Conservation (phyloP, 2,113 vertebrate genomes). For the Chlamydotis undulata region DNA sequence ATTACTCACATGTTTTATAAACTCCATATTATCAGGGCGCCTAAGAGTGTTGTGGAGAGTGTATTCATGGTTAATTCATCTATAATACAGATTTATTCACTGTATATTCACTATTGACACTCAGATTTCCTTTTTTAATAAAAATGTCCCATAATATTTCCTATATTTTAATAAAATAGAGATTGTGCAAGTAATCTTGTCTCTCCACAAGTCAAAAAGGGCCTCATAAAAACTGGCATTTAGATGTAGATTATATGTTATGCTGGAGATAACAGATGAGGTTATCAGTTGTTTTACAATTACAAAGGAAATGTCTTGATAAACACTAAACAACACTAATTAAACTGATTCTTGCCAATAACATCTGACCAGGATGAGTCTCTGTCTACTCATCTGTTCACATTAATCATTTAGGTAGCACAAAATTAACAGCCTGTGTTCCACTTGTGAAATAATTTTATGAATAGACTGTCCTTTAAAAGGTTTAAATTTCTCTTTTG, state of each 20-base stretch:
- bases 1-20: background rate
- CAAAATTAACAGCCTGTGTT: conserved; percentile 49
- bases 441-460: conserved; percentile 56
- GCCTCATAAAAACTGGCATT: conserved; percentile 68
- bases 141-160: conserved; percentile 15
- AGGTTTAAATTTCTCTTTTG: conserved; percentile 45
- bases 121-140: conserved; percentile 54
- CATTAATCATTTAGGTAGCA: conserved; percentile 32
- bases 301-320: conserved; percentile 61
- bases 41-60: background rate
- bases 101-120: conserved; percentile 4
- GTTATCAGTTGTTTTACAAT: conserved; percentile 54
- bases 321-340: conserved; percentile 43
- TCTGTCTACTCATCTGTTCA: conserved; percentile 16
- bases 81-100: conserved; percentile 34
- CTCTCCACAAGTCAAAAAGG: conserved; percentile 26
- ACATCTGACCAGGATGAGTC: conserved; percentile 11
- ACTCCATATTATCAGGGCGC: background rate
- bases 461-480: conserved; percentile 57
- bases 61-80: background rate
- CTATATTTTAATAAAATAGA: conserved; percentile 68
- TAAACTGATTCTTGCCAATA: conserved; percentile 45
- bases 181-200: conserved; percentile 45
- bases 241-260: conserved; percentile 49
- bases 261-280: conserved; percentile 55